Evolutionary conservation across 2,797 vertebrate genomes (phyloP).

Genomic region (Chelonia mydas): DNA sequence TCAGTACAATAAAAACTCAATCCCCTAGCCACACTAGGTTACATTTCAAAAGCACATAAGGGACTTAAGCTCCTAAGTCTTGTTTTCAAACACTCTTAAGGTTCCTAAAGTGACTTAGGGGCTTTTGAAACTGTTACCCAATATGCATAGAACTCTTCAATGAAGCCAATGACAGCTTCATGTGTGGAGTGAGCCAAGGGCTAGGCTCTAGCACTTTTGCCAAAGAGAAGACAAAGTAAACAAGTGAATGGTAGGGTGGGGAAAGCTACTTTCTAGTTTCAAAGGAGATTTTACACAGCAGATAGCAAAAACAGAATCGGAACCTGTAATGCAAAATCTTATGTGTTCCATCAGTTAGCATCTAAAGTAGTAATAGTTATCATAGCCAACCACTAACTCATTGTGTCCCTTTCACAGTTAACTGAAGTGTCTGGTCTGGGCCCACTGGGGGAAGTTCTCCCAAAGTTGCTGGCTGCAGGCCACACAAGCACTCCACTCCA

Average conservation of each 20-base stretch:
- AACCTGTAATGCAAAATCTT: neutral
- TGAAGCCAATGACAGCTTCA: neutral
- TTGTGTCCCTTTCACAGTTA: neutral
- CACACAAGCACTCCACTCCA: neutral
- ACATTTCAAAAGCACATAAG: neutral
- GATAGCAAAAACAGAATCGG: neutral
- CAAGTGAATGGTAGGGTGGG: rapidly evolving
- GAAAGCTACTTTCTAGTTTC: neutral
- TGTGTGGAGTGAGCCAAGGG: neutral
- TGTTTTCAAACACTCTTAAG: neutral
- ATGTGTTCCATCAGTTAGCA: no score
- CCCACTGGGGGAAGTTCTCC: neutral
- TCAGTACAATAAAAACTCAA: rapidly evolving
- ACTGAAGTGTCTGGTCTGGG: neutral
- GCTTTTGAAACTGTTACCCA: neutral
- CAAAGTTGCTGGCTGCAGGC: neutral
- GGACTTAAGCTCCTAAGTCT: neutral
- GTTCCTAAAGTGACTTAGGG: neutral
- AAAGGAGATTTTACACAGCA: neutral
- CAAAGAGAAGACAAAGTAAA: neutral
- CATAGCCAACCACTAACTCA: neutral
- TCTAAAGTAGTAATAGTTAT: neutral
- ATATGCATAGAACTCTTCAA: neutral
- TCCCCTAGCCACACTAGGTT: neutral
- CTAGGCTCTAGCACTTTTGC: neutral